A percentile compares a stretch with the other conserved stretches of the same genome.
Conservation (phyloP, 1,140 invertebrate species). For the Chlorops oryzae region DNA sequence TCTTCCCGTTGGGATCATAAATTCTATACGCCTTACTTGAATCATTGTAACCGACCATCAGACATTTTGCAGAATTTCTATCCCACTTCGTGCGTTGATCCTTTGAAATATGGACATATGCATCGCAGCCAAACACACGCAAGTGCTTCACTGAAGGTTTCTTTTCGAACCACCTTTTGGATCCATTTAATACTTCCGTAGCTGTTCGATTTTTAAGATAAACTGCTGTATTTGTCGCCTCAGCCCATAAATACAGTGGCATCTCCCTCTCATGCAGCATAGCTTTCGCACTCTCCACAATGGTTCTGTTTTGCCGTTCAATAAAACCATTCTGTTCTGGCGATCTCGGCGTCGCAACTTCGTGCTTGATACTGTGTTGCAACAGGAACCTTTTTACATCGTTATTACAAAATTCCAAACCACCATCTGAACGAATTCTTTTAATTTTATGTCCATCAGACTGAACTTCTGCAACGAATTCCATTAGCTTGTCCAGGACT, state of each 20-base stretch:
- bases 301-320: constrained; percentile 41
- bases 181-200: constrained; percentile 33
- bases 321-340: constrained; percentile 50
- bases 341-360: no score
- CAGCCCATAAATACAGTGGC: constrained; percentile 30
- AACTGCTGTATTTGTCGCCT: constrained; percentile 42
- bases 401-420: constrained; percentile 19
- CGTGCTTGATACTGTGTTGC: constrained; percentile 13
- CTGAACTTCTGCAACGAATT: constrained; percentile 1
- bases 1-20: no score
- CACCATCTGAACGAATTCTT: constrained; percentile 22
- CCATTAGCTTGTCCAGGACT: constrained; percentile 19
- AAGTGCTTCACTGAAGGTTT: constrained; percentile 28
- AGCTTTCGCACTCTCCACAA: constrained; percentile 22
- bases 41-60: constrained; percentile 33
- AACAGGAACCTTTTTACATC: constrained; percentile 18
- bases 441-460: constrained; percentile 15
- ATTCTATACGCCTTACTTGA: constrained; percentile 17
- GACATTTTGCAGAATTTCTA: constrained; percentile 18
- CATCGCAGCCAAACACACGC: constrained; percentile 30
- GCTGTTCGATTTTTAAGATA: constrained; percentile 32
- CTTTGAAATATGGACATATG: constrained; percentile 16
- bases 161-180: constrained; percentile 38
- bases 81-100: constrained; percentile 22
- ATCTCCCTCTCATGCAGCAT: constrained; percentile 19